phyloP scores from a whole-genome alignment of 2,113 vertebrate genomes.

The Protobothrops flavoviridis region DNA sequence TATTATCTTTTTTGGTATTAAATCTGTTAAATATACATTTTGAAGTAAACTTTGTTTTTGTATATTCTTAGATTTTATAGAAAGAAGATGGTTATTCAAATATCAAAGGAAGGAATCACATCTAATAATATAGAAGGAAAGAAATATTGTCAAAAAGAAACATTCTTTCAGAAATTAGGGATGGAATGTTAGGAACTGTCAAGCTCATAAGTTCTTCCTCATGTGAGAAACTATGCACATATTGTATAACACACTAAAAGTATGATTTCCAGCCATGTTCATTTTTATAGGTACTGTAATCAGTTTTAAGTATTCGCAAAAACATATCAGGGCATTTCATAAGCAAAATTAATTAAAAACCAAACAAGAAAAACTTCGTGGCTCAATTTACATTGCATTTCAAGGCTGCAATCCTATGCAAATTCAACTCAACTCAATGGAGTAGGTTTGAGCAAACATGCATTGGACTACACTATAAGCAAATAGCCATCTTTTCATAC shows the following conservation, averaged over 20 bases:
- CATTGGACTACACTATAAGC: neutral
- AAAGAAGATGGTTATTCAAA: neutral
- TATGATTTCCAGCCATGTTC: neutral
- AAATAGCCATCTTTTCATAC: neutral
- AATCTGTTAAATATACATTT: neutral
- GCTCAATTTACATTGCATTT: neutral
- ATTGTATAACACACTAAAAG: constrained; percentile 3
- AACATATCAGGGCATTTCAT: neutral
- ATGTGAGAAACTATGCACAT: neutral
- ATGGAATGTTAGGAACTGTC: neutral
- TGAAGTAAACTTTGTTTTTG: neutral
- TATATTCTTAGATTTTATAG: neutral
- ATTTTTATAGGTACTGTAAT: neutral
- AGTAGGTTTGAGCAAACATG: neutral
- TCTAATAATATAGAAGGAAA: neutral
- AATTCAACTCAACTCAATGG: neutral
- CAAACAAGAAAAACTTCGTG: neutral
- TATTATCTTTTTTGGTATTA: neutral
- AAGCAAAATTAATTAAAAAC: neutral
- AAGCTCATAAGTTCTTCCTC: neutral
- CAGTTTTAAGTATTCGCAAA: neutral
- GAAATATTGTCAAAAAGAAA: neutral
- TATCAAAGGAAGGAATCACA: neutral
- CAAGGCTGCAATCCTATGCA: constrained; percentile 2
- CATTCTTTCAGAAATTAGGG: neutral